Conservation (phyloP, 2,888 invertebrate genomes). For the Drosophila incognita region DNA sequence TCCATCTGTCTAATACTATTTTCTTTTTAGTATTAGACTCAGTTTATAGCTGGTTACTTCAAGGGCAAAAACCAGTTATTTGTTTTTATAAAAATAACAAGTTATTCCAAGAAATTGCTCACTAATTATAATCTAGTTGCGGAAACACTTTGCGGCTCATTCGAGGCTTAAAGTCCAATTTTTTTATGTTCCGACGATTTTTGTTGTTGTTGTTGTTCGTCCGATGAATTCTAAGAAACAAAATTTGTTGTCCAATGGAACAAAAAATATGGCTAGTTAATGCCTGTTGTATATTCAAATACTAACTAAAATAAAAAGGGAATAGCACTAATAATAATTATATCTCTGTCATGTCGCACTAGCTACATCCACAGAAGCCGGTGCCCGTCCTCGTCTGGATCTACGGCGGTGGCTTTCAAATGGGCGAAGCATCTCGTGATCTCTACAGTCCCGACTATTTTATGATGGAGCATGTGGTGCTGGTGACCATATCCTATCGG, state of each 20-base stretch:
- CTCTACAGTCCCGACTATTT: slow-evolving; percentile 86
- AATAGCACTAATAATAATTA: not conserved
- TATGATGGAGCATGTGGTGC: slow-evolving; percentile 85
- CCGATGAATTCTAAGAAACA: not conserved
- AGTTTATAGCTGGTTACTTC: not conserved
- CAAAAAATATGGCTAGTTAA: not conserved
- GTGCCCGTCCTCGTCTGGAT: slow-evolving; percentile 86
- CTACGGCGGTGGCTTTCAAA: slow-evolving; percentile 86
- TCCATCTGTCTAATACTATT: too few relatives aligned
- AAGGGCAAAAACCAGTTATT: not conserved
- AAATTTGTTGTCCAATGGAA: not conserved
- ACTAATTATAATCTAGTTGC: not conserved
- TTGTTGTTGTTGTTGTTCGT: not conserved
- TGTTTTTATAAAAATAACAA: not conserved
- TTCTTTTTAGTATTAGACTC: too few relatives aligned
- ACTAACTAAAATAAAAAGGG: not conserved
- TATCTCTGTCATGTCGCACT: not conserved
- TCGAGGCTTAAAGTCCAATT: not conserved
- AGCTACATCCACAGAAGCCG: slow-evolving; percentile 80
- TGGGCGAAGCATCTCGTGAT: slow-evolving; percentile 85
- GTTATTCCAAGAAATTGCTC: not conserved
- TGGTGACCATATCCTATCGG: slow-evolving; percentile 86
- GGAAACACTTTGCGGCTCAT: not conserved
- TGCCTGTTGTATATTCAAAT: not conserved
- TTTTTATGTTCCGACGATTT: not conserved